These are phyloP conservation scores for Drosophila colorata DNA, from an alignment of 2,888 invertebrate species.

Conservation along the genomic window DNA sequence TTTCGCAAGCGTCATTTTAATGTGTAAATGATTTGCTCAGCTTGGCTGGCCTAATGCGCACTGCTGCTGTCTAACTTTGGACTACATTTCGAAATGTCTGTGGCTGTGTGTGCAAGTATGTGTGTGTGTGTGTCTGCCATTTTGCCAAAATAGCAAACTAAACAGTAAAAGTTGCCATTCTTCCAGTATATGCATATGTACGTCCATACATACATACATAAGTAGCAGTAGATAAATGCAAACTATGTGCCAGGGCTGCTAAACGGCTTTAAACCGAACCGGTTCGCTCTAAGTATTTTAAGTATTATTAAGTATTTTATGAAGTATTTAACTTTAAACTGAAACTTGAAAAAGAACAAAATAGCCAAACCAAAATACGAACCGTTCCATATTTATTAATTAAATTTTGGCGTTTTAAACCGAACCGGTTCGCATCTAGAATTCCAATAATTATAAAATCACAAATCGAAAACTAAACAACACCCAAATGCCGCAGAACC, in stretches of 20 bases:
- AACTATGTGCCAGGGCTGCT: neutral
- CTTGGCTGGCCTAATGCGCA: slow-evolving; percentile 25
- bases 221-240: neutral
- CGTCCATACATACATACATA: neutral
- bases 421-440: too few relatives aligned
- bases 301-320: too few relatives aligned
- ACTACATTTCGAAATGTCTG: slow-evolving; percentile 50
- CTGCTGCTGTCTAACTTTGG: slow-evolving; percentile 18
- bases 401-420: too few relatives aligned
- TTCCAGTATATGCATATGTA: neutral
- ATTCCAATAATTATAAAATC: neutral
- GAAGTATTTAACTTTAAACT: too few relatives aligned
- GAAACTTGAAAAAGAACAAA: too few relatives aligned
- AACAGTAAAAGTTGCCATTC: slow-evolving; percentile 47
- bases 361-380: too few relatives aligned
- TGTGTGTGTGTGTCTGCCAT: slow-evolving; percentile 17
- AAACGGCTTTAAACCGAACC: too few relatives aligned
- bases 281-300: too few relatives aligned
- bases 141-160: slow-evolving; percentile 60
- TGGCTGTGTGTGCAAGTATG: neutral
- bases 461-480: too few relatives aligned
- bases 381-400: too few relatives aligned
- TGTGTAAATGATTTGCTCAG: slow-evolving; percentile 36
- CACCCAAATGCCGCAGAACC: too few relatives aligned
- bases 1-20: neutral